A percentile compares a stretch with the other conserved stretches of the same genome.
Evolutionary conservation across 2,113 vertebrate genomes (phyloP).

Genomic region (Sakesphorus luctuosus): DNA sequence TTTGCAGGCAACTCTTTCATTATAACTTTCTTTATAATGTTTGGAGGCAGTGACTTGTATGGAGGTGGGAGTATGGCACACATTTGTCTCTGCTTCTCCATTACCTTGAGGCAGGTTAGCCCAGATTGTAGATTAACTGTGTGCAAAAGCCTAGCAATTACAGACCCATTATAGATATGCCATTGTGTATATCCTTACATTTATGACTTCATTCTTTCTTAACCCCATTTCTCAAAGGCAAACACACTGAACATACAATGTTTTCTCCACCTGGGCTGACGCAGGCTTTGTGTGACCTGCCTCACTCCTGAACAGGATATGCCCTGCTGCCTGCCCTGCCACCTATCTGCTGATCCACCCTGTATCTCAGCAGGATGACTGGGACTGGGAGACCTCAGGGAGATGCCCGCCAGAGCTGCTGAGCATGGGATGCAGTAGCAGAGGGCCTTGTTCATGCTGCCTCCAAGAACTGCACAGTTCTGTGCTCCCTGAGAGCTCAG

Average conservation of each 20-base stretch:
- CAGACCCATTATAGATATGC: not conserved
- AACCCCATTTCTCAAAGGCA: not conserved
- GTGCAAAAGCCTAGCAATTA: not conserved
- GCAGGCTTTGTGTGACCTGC: not conserved
- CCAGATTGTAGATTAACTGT: constrained; percentile 38
- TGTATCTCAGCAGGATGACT: not conserved
- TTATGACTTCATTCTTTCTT: constrained; percentile 35
- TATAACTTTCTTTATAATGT: not conserved
- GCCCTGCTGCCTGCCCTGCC: not conserved
- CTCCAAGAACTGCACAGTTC: rapidly evolving
- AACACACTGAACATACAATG: not conserved
- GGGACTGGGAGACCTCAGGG: not conserved
- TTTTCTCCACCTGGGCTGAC: not conserved
- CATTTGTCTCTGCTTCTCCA: not conserved
- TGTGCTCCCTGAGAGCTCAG: rapidly evolving
- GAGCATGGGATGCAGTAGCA: not conserved
- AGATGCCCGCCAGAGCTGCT: not conserved
- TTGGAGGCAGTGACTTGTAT: not conserved
- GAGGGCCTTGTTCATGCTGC: not conserved
- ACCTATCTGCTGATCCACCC: not conserved
- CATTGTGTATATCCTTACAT: not conserved
- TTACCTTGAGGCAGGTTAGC: constrained; percentile 12
- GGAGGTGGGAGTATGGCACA: not conserved
- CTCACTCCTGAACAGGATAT: not conserved
- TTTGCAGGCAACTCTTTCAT: not conserved